Conservation (phyloP, 2,113 vertebrate genomes). For the Pterocles orientalis region DNA sequence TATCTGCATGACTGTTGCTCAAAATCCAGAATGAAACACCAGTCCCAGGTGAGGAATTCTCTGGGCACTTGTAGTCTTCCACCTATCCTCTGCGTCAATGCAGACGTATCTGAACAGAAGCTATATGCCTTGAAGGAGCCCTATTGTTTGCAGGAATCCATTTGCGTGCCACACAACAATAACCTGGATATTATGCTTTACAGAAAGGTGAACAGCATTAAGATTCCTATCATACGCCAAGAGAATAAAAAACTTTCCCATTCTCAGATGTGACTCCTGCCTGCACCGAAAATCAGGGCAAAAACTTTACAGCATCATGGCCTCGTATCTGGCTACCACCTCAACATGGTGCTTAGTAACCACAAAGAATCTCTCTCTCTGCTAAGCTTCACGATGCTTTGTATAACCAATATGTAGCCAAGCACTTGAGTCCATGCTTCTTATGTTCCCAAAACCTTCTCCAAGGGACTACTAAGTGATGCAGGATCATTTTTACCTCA, state of each 20-base stretch:
- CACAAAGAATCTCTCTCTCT: neutral
- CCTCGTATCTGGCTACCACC: neutral
- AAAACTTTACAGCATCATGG: neutral
- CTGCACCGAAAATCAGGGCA: neutral
- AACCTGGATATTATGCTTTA: neutral
- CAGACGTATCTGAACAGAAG: neutral
- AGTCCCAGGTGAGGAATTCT: neutral
- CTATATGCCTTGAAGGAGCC: neutral
- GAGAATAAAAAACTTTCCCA: neutral
- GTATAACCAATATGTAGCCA: neutral
- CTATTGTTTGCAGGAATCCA: neutral
- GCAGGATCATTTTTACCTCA: neutral
- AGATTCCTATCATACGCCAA: neutral
- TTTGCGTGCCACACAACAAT: neutral
- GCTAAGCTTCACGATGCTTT: neutral
- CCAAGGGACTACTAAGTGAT: neutral
- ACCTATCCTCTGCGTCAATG: neutral
- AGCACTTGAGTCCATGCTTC: neutral
- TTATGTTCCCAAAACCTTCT: neutral
- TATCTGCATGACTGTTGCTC: neutral
- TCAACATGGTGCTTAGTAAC: neutral
- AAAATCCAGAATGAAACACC: neutral
- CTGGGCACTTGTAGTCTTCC: neutral
- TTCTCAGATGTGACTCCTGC: neutral
- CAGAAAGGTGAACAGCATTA: neutral